Conservation (phyloP, 2,113 vertebrate genomes). For the Pteropus alecto region DNA sequence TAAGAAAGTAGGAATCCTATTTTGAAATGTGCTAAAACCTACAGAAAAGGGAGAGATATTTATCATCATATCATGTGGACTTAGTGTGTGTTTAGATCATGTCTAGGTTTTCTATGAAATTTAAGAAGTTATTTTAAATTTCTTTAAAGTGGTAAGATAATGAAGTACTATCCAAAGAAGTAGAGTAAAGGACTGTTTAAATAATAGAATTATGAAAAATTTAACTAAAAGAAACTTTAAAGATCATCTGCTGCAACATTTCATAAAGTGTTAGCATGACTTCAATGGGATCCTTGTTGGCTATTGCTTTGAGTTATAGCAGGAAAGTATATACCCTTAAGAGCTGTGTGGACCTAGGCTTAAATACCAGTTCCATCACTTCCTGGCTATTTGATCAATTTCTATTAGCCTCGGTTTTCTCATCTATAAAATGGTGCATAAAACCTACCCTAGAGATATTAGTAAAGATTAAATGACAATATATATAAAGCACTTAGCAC, state of each 20-base stretch:
- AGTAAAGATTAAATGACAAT: neutral
- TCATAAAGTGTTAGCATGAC: neutral
- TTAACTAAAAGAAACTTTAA: neutral
- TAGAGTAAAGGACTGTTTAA: neutral
- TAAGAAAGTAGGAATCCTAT: neutral
- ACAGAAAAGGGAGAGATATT: neutral
- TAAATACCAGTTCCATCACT: neutral
- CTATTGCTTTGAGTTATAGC: neutral
- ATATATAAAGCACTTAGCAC: neutral
- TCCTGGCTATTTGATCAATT: neutral
- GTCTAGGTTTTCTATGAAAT: neutral
- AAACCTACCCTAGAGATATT: neutral
- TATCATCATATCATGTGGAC: neutral
- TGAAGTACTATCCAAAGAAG: neutral
- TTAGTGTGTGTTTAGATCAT: neutral
- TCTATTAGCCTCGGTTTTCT: neutral
- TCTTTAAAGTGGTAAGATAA: neutral
- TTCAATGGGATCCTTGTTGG: neutral
- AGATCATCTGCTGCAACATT: neutral
- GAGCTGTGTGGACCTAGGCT: neutral
- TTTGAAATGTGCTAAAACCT: neutral
- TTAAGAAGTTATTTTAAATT: slow-evolving; percentile 39
- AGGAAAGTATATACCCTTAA: neutral
- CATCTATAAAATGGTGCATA: neutral
- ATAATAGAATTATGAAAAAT: neutral